A percentile compares a stretch with the other conserved stretches of the same genome.
Conservation (phyloP, 2,113 vertebrate genomes). For the Eulacestoma nigropectus region DNA sequence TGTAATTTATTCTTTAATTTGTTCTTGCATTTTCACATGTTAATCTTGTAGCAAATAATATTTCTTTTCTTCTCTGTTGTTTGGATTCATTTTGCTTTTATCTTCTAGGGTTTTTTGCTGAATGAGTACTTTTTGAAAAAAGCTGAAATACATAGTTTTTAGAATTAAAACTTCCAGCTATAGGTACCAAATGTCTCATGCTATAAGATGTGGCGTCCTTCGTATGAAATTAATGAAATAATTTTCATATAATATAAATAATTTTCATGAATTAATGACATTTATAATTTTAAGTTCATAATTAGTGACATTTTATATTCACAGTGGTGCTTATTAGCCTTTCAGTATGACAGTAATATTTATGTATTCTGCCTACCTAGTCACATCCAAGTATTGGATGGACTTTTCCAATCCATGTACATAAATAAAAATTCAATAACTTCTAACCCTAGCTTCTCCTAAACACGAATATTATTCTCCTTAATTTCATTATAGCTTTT, state of each 20-base stretch:
- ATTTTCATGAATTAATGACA: background rate
- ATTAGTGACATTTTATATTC: background rate
- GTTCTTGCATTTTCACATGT: background rate
- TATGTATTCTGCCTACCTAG: background rate
- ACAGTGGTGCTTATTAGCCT: background rate
- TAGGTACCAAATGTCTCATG: background rate
- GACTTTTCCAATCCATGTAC: background rate
- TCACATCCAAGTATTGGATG: background rate
- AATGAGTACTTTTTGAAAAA: background rate
- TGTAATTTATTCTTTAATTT: background rate
- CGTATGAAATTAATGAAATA: background rate
- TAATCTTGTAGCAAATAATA: background rate
- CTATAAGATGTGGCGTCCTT: background rate
- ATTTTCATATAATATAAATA: background rate
- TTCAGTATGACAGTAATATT: background rate
- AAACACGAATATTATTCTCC: background rate
- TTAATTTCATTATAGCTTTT: background rate
- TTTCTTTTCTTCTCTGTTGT: background rate
- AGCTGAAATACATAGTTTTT: background rate
- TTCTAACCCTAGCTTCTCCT: background rate
- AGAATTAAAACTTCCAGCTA: background rate
- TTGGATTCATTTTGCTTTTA: background rate
- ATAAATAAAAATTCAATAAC: background rate
- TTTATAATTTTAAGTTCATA: background rate
- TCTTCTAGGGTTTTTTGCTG: background rate